Evolutionary conservation across 2,113 vertebrate genomes (phyloP).

Genomic region (Garra rufa): DNA sequence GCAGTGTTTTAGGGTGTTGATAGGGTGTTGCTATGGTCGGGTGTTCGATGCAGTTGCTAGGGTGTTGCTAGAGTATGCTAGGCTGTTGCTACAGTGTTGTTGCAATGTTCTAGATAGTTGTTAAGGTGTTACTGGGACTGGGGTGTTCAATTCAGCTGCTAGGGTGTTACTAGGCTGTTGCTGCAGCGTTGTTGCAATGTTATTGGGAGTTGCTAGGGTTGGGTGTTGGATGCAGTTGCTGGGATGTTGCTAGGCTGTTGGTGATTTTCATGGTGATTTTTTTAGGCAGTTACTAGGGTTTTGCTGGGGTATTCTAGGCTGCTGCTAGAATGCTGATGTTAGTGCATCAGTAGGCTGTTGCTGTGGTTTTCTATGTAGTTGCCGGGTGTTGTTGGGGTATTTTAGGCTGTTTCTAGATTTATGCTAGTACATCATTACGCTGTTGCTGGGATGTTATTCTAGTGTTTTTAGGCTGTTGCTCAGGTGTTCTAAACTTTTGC

Average conservation of each 20-base stretch:
- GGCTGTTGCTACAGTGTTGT: neutral
- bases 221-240: too few species aligned
- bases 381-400: too few species aligned
- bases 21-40: neutral
- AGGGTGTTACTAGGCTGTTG: neutral
- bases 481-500: neutral
- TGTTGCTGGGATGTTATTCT: neutral
- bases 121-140: neutral
- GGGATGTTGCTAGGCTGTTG: neutral
- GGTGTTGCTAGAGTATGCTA: neutral
- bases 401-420: too few species aligned
- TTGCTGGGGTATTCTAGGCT: neutral
- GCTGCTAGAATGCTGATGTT: neutral
- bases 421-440: neutral
- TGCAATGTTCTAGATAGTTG: neutral
- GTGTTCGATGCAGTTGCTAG: neutral
- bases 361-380: neutral
- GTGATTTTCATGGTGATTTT: too few species aligned
- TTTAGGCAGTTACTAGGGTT: too few species aligned
- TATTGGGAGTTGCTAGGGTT: neutral
- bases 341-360: neutral
- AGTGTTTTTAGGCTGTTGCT: neutral
- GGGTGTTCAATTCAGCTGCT: neutral
- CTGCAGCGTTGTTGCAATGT: neutral
- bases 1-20: neutral